These are phyloP conservation scores for Dilophus febrilis DNA, from an alignment of 2,888 invertebrate species.

Conservation along the genomic window DNA sequence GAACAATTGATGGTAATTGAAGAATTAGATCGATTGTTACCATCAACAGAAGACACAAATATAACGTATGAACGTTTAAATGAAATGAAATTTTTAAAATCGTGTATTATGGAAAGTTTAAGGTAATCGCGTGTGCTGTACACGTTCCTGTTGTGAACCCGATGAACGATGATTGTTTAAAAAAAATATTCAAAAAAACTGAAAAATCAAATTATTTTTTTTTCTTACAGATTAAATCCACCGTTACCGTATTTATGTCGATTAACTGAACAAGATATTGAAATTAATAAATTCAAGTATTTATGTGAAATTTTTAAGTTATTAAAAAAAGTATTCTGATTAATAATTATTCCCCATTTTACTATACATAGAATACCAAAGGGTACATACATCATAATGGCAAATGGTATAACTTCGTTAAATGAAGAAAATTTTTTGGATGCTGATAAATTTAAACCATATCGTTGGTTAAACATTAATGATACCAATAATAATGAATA, in stretches of 20 bases:
- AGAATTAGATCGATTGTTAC: conserved; percentile 37
- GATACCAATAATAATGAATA: conserved; percentile 16
- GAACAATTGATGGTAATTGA: conserved; percentile 42
- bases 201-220: too few species aligned
- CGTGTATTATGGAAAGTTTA: conserved; percentile 45
- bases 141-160: too few species aligned
- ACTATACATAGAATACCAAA: conserved; percentile 30
- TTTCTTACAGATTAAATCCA: conserved; percentile 36
- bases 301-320: conserved; percentile 8
- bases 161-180: too few species aligned
- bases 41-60: conserved; percentile 21
- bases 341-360: too few species aligned
- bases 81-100: conserved; percentile 37
- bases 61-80: conserved; percentile 18
- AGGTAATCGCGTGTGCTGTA: conserved; percentile 31
- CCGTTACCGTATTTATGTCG: conserved; percentile 46
- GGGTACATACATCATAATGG: conserved; percentile 46
- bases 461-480: conserved; percentile 36
- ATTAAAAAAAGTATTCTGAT: background rate
- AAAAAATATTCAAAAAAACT: too few species aligned
- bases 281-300: conserved; percentile 41
- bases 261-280: conserved; percentile 38
- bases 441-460: conserved; percentile 40
- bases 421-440: conserved; percentile 49
- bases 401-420: conserved; percentile 40